These are phyloP conservation scores for Sebastes glaucus DNA, from an alignment of 2,797 vertebrate genomes.

Conservation along the genomic window DNA sequence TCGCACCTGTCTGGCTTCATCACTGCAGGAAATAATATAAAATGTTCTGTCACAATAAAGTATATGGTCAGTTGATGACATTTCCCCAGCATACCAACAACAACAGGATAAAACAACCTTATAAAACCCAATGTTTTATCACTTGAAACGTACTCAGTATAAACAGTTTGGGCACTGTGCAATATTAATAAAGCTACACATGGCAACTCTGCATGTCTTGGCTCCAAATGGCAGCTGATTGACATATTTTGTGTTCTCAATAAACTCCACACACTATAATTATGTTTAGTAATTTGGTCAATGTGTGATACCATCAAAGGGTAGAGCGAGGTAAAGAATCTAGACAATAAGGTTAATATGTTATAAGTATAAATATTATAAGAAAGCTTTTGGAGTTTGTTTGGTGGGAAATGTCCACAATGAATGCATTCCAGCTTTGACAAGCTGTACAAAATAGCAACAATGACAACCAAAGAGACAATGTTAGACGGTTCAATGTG, in stretches of 20 bases:
- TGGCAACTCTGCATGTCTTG: background rate
- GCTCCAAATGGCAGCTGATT: background rate
- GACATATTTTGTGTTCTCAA: background rate
- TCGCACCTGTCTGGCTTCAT: background rate
- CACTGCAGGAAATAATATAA: background rate
- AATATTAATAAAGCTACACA: background rate
- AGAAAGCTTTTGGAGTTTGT: background rate
- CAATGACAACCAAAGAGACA: background rate
- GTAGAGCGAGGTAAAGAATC: background rate
- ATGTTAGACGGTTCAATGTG: background rate
- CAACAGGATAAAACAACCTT: background rate
- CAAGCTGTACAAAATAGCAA: background rate
- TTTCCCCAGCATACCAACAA: background rate
- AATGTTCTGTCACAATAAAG: background rate
- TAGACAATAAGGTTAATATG: background rate
- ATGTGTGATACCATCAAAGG: background rate
- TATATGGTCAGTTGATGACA: background rate
- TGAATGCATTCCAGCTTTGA: background rate
- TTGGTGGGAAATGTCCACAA: background rate
- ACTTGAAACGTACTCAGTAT: background rate
- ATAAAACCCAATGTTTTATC: background rate
- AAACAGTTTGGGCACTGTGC: background rate
- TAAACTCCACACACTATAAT: background rate
- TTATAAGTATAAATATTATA: background rate
- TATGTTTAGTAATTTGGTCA: background rate